phyloP scores from a whole-genome alignment of 2,888 invertebrate genomes.

The Acronicta aceris region DNA sequence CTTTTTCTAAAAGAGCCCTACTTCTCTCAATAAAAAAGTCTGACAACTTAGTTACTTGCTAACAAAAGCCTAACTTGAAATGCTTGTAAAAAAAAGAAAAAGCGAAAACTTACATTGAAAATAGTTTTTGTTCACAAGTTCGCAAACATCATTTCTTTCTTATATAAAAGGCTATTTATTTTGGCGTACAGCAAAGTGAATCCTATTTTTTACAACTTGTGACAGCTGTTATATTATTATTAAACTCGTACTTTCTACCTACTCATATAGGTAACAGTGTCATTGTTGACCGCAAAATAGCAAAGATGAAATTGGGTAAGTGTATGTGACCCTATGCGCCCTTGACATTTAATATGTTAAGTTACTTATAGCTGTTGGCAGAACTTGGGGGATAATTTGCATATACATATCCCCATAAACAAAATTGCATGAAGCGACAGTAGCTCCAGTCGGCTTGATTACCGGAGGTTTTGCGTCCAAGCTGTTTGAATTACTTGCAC shows the following conservation, averaged over 20 bases:
- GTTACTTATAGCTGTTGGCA: constrained; percentile 15
- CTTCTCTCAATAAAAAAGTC: constrained; percentile 24
- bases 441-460: too few species aligned
- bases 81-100: constrained; percentile 3
- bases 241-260: too few species aligned
- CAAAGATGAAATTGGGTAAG: constrained; percentile 48
- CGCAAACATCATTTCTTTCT: constrained; percentile 35
- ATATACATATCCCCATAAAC: constrained; percentile 1
- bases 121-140: constrained; percentile 21
- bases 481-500: too few species aligned
- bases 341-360: constrained; percentile 25
- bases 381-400: constrained; percentile 27
- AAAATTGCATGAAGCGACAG: too few species aligned
- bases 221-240: constrained; percentile 27
- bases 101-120: constrained; percentile 28
- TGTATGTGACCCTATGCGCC: constrained; percentile 14
- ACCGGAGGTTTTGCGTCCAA: too few species aligned
- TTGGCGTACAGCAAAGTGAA: constrained; percentile 24
- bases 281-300: constrained; percentile 33
- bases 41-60: constrained; percentile 18
- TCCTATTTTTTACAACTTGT: constrained; percentile 33
- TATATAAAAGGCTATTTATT: constrained; percentile 39
- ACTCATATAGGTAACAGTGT: constrained; percentile 30
- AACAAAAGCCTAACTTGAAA: constrained; percentile 19
- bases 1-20: constrained; percentile 14